phyloP scores from a whole-genome alignment of 2,113 vertebrate species.

The Lycaon pictus region DNA sequence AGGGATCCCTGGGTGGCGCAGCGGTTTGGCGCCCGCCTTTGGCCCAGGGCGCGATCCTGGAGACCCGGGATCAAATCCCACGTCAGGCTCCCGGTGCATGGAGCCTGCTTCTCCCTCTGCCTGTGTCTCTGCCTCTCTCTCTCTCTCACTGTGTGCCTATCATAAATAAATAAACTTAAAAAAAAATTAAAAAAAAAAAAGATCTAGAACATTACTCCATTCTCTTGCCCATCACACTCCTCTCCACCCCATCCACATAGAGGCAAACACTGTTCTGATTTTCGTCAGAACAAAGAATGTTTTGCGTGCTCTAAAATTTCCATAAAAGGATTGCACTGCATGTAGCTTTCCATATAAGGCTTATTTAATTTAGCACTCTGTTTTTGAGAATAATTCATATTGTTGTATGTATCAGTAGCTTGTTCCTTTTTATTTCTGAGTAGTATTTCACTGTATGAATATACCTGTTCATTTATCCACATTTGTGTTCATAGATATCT shows the following conservation, averaged over 20 bases:
- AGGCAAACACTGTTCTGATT: too few species aligned
- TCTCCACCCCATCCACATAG: too few species aligned
- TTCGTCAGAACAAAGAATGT: not conserved
- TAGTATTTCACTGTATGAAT: not conserved
- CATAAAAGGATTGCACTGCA: not conserved
- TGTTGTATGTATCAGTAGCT: not conserved
- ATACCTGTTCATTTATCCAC: not conserved
- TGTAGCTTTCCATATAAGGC: not conserved
- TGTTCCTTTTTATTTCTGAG: not conserved
- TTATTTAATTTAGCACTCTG: not conserved
- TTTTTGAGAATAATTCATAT: not conserved
- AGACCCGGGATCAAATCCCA: too few species aligned
- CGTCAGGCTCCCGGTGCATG: too few species aligned
- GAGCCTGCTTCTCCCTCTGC: too few species aligned
- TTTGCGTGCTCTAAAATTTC: not conserved
- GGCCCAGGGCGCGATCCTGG: too few species aligned
- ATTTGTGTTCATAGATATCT: not conserved
- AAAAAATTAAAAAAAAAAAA: too few species aligned
- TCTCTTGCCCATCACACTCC: rapidly evolving
- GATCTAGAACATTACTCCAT: rapidly evolving
- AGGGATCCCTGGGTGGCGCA: too few species aligned
- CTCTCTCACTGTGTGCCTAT: too few species aligned
- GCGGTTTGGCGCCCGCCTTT: too few species aligned
- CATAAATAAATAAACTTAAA: too few species aligned
- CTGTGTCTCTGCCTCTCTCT: too few species aligned